Percentiles rank a stretch among this genome's conserved stretches.
Conservation (phyloP, 2,113 vertebrate species). For the Lycaon pictus region DNA sequence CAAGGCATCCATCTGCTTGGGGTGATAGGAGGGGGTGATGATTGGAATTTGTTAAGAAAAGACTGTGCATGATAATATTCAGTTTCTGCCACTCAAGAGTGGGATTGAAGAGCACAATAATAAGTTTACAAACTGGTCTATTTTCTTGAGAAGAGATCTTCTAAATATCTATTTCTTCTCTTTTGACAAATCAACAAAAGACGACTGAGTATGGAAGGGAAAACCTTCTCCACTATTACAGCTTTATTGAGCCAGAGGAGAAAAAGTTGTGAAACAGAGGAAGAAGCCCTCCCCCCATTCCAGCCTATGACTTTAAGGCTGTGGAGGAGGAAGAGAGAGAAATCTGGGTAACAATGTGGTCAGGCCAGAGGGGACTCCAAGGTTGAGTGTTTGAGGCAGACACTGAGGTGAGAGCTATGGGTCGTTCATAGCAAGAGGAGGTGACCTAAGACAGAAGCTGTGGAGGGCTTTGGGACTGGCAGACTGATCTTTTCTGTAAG, state of each 20-base stretch:
- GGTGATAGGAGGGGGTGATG: neutral
- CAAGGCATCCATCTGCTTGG: neutral
- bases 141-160: slow-evolving; percentile 36
- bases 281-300: neutral
- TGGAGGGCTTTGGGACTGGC: neutral
- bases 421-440: neutral
- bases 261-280: neutral
- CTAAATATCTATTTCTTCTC: neutral
- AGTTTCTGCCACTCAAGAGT: neutral
- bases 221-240: neutral
- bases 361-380: neutral
- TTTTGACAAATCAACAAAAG: neutral
- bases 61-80: neutral
- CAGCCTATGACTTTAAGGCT: neutral
- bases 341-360: neutral
- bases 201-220: neutral
- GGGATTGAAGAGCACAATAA: neutral
- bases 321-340: neutral
- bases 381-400: neutral
- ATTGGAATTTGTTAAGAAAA: slow-evolving; percentile 48
- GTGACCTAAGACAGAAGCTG: neutral
- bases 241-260: neutral
- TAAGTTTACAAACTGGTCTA: neutral
- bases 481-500: neutral
- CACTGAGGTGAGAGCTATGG: neutral